Base-by-base conservation (phyloP, 1,140 invertebrate species). In the Drosophila pruinosa region DNA sequence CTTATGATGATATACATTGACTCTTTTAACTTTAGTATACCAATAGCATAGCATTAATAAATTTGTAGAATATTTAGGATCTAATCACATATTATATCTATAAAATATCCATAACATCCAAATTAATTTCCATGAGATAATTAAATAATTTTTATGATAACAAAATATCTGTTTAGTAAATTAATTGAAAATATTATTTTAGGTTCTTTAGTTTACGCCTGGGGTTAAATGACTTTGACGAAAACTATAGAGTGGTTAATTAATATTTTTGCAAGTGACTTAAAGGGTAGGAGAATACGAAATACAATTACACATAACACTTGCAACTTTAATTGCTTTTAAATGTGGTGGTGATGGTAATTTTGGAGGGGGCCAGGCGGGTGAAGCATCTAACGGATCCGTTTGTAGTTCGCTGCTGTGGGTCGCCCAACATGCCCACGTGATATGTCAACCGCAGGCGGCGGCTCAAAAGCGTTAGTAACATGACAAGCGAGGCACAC, bases 241-340 rank as follows among this genome's bases (percentile, higher is more conserved):
- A 17, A n/a, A 6, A 41, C 10, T 28, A 28, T 8, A 2, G 39
- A 21, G 39, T 41, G 39, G 17, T 7, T 63, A 86, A 81, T 82
- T 78, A 78, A 88, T 88, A 10, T 50, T 31, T 86, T 82, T 52
- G 69, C 12, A 15, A 17, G 72, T 43, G 67, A 75, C 39, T 63
- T 61, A 68, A 73, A 69, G 43, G 26, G 41, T 4, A 5, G 12
- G 12, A 38, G 26, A 59, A 31, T 26, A 47, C 34, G 21, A 68
- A 70, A 10, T 74, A 72, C 82, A 86, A 86, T 86, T 82, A n/a
- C n/a, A n/a, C n/a, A n/a, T n/a, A 82, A 78, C 83, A 82, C 74
- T 45, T 75, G 75, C 78, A 75, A 86, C 82, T 82, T 86, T 78
- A 88, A 86, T 78, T 88, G 82, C 81, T 75, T 88, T 88, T 75